These are phyloP conservation scores for Myotis yumanensis DNA, from an alignment of 2,113 vertebrate genomes.

Conservation along the genomic window DNA sequence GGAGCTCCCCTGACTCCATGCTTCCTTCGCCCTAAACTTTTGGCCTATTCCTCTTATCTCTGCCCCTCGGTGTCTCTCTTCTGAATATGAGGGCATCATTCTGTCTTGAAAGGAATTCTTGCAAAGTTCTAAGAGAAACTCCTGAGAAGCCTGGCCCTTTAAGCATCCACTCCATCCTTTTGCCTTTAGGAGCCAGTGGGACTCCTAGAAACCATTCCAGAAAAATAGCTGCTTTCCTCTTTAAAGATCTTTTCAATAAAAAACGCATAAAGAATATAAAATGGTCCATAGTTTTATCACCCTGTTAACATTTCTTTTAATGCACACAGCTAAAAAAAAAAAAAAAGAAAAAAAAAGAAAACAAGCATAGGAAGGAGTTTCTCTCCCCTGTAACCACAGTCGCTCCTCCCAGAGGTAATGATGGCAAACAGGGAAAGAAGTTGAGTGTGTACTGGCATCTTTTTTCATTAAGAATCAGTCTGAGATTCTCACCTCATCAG, in stretches of 20 bases:
- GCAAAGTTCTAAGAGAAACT: background rate
- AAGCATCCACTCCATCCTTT: conserved; percentile 18
- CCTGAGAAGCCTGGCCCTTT: conserved; percentile 55
- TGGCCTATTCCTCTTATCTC: background rate
- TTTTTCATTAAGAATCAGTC: conserved; percentile 30
- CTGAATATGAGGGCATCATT: background rate
- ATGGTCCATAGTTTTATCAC: conserved; percentile 24
- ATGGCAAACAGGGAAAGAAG: background rate
- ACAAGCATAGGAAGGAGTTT: background rate
- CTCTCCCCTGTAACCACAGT: background rate
- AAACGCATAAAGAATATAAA: conserved; percentile 62
- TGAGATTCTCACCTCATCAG: background rate
- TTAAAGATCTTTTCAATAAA: conserved; percentile 66
- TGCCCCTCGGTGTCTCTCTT: background rate
- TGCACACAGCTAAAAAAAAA: background rate
- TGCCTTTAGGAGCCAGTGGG: conserved; percentile 16
- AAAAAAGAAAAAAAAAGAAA: background rate
- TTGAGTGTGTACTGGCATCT: background rate
- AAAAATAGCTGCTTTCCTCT: conserved; percentile 58
- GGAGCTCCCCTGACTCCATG: background rate
- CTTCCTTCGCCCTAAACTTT: background rate
- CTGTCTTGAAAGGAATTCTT: conserved; percentile 1
- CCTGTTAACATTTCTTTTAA: conserved; percentile 53
- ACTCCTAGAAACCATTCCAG: conserved; percentile 53
- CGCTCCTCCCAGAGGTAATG: background rate